Percentiles rank a stretch among this genome's conserved stretches.
Evolutionary conservation across 2,797 vertebrate species (phyloP).

Genomic region (Phyllotis vaccarum): DNA sequence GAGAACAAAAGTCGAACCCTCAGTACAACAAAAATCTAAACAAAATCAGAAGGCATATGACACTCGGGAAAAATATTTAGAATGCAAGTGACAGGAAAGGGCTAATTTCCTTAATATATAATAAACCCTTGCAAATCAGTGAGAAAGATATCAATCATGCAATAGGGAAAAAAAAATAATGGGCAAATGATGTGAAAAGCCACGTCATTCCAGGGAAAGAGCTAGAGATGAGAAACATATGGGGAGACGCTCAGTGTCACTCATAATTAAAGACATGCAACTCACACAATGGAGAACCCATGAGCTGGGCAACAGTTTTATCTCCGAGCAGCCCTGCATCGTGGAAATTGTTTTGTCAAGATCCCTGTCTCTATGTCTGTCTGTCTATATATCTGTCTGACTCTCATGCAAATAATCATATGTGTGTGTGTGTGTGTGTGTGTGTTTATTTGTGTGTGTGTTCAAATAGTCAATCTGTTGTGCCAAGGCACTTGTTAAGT

Average conservation of each 20-base stretch:
- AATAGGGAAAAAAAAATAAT: slow-evolving; percentile 14
- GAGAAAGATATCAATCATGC: slow-evolving; percentile 79
- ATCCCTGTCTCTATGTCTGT: background rate
- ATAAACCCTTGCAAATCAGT: slow-evolving; percentile 70
- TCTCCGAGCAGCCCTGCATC: background rate
- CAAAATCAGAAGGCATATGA: slow-evolving; percentile 77
- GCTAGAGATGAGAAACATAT: slow-evolving; percentile 54
- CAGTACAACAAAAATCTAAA: slow-evolving; percentile 60
- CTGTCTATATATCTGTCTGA: no score
- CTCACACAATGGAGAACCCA: background rate
- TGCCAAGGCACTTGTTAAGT: background rate
- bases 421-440: background rate
- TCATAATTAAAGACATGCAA: slow-evolving; percentile 65
- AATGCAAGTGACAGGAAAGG: slow-evolving; percentile 76
- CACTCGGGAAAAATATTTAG: slow-evolving; percentile 79
- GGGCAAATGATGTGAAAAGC: slow-evolving; percentile 50
- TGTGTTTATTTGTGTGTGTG: background rate
- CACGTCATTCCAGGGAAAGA: slow-evolving; percentile 53
- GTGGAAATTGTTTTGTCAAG: background rate
- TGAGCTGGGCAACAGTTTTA: slow-evolving; percentile 19
- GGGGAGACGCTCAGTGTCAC: slow-evolving; percentile 57
- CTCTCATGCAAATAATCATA: background rate
- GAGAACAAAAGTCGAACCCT: slow-evolving; percentile 56
- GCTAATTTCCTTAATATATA: slow-evolving; percentile 82
- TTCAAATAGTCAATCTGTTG: background rate